These are phyloP conservation scores for Drosophila leonis DNA, from an alignment of 2,888 invertebrate genomes.

Conservation along the genomic window DNA sequence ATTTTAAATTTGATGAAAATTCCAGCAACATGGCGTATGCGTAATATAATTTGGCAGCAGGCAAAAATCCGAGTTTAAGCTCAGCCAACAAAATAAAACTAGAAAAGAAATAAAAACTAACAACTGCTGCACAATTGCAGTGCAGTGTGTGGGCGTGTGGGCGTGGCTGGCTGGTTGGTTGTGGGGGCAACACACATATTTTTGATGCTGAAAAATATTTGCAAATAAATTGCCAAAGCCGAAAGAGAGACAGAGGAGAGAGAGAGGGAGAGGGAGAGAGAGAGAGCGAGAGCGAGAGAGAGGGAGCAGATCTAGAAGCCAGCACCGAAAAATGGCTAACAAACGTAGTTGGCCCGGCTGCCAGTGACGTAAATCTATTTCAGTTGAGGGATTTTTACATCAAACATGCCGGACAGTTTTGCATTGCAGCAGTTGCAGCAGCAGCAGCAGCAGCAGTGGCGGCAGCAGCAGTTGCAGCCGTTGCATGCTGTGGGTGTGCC, in stretches of 20 bases:
- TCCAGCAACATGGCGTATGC: constrained; percentile 39
- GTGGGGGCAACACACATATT: constrained; percentile 55
- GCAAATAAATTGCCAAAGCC: constrained; percentile 69
- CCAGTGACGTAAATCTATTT: constrained; percentile 82
- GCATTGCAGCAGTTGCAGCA: constrained; percentile 42
- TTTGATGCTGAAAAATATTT: constrained; percentile 76
- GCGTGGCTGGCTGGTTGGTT: background rate
- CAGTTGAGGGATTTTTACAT: constrained; percentile 80
- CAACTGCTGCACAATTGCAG: constrained; percentile 61
- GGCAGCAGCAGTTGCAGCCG: constrained; percentile 36
- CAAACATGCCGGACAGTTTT: constrained; percentile 79
- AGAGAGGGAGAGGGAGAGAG: constrained; percentile 5
- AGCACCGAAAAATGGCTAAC: constrained; percentile 53
- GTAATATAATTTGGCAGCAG: constrained; percentile 52
- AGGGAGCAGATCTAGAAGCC: constrained; percentile 13
- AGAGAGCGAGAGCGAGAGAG: constrained; percentile 3
- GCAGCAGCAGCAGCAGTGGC: constrained; percentile 1
- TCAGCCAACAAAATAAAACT: constrained; percentile 32
- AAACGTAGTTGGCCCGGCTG: constrained; percentile 65
- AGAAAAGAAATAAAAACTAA: constrained; percentile 54
- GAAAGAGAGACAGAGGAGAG: constrained; percentile 5
- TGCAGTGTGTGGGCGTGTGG: background rate
- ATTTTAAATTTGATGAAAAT: constrained; percentile 55
- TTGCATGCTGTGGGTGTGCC: constrained; percentile 48
- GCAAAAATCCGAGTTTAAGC: constrained; percentile 58